phyloP scores from a whole-genome alignment of 1,140 invertebrate genomes.

The Latrodectus geometricus region DNA sequence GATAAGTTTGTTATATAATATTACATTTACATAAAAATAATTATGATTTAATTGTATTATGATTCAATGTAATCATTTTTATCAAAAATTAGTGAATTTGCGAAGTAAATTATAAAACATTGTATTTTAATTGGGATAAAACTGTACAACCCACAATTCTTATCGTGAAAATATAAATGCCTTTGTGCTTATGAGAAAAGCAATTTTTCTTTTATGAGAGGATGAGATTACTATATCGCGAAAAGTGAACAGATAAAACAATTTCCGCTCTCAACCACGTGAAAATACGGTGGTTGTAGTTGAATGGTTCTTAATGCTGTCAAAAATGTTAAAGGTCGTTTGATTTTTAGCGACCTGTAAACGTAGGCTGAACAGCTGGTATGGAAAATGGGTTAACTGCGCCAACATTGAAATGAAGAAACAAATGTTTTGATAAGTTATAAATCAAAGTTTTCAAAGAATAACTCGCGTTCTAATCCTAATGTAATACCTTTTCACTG shows the following conservation, averaged over 20 bases:
- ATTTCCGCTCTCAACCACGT: not conserved
- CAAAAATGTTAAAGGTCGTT: conserved; percentile 52
- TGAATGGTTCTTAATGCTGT: not conserved
- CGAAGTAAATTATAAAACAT: too few relatives aligned
- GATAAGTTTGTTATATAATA: too few relatives aligned
- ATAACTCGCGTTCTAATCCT: not conserved
- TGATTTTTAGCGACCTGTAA: not conserved
- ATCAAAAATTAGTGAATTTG: too few relatives aligned
- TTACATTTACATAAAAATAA: too few relatives aligned
- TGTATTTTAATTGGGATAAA: not conserved
- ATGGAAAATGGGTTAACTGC: not conserved
- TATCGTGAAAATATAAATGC: not conserved
- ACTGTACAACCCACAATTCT: not conserved
- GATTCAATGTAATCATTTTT: too few relatives aligned
- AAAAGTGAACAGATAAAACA: too few relatives aligned
- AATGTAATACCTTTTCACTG: not conserved
- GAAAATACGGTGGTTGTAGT: not conserved
- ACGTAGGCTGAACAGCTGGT: not conserved
- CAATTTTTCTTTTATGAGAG: not conserved
- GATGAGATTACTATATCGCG: not conserved
- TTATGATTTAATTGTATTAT: too few relatives aligned
- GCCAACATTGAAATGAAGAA: not conserved
- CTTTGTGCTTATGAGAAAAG: not conserved
- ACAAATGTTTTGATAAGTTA: not conserved
- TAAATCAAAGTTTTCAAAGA: not conserved